Evolutionary conservation across 2,113 vertebrate genomes (phyloP).

Genomic region (Ranitomeya imitator): DNA sequence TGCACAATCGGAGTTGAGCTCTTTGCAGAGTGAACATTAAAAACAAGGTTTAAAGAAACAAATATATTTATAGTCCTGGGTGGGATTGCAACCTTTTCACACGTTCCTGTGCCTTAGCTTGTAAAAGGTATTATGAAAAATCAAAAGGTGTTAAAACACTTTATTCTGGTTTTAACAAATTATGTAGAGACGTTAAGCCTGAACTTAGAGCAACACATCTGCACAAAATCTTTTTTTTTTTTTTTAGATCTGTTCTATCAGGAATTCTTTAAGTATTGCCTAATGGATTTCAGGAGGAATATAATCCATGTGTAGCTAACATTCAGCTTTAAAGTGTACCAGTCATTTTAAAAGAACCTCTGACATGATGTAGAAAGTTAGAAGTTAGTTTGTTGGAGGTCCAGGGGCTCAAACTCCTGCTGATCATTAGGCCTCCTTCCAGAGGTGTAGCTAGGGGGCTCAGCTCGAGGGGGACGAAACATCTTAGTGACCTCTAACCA

Average conservation of each 20-base stretch:
- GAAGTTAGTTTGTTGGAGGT: too few relatives aligned
- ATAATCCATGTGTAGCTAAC: constrained; percentile 18
- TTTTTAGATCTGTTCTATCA: constrained; percentile 3
- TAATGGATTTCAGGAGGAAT: constrained; percentile 12
- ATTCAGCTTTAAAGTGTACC: background rate
- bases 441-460: too few relatives aligned
- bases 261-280: background rate
- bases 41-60: constrained; percentile 55
- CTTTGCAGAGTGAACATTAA: constrained; percentile 57
- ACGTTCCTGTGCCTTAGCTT: constrained; percentile 59
- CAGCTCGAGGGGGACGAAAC: too few relatives aligned
- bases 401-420: too few relatives aligned
- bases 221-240: background rate
- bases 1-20: constrained; percentile 53
- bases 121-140: constrained; percentile 48
- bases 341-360: background rate
- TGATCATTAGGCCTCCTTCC: too few relatives aligned
- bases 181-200: constrained; percentile 10
- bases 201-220: background rate
- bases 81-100: constrained; percentile 56
- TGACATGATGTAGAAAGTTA: too few relatives aligned
- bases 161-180: constrained; percentile 43
- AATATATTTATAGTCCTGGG: constrained; percentile 41
- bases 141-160: constrained; percentile 37
- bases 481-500: too few relatives aligned